These are phyloP conservation scores for Piliocolobus tephrosceles DNA, from an alignment of 2,113 vertebrate species.

Conservation along the genomic window DNA sequence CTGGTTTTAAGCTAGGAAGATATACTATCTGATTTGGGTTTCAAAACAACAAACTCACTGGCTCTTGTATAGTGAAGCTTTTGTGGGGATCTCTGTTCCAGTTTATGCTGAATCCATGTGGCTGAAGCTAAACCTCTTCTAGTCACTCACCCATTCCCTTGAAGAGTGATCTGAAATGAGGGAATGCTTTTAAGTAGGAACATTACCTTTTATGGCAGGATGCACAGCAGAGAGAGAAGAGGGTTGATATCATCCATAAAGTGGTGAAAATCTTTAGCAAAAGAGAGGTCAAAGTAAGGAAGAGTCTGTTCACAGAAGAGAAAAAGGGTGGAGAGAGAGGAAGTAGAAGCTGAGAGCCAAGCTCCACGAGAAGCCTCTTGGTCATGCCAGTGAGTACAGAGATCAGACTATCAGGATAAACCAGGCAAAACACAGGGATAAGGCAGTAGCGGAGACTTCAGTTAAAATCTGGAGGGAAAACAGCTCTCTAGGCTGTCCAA, in stretches of 20 bases:
- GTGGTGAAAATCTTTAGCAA: neutral
- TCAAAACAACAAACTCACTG: neutral
- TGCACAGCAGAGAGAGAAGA: neutral
- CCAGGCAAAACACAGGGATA: neutral
- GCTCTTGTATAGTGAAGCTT: neutral
- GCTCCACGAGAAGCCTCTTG: neutral
- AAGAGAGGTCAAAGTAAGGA: neutral
- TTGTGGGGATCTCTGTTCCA: neutral
- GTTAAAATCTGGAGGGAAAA: conserved; percentile 68
- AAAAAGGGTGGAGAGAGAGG: neutral
- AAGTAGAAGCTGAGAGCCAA: neutral
- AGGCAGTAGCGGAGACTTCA: conserved; percentile 41
- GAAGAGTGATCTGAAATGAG: neutral
- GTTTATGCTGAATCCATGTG: neutral
- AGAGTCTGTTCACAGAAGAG: neutral
- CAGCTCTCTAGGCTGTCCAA: conserved; percentile 62
- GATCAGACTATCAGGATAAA: neutral
- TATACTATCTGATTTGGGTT: neutral
- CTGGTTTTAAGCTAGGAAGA: neutral
- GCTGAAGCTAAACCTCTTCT: neutral
- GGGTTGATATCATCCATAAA: neutral
- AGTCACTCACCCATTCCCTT: neutral
- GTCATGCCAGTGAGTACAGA: neutral
- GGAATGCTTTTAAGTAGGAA: neutral
- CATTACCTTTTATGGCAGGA: neutral